Evolutionary conservation across 2,113 vertebrate genomes (phyloP), one percentile per base, ranked within the genome.

Genomic region (Apodemus sylvaticus): DNA sequence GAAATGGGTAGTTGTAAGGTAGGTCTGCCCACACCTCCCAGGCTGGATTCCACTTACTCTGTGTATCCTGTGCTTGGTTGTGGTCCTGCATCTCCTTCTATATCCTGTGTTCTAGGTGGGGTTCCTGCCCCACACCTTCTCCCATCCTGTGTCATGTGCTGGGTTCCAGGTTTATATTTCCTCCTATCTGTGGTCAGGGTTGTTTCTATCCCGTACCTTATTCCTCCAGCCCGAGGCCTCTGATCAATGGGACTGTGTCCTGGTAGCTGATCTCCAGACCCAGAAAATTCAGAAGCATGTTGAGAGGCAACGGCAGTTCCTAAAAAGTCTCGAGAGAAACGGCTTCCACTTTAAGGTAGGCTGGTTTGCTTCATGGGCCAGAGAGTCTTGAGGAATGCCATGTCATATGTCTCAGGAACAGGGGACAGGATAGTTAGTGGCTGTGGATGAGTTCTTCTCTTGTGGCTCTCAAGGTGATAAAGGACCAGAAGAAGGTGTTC

Each of bases 201-300:
- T 42, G 5, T 34, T 7, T 48, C 36, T 10, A 4, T 8, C 36
- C 64, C 8, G 16, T 3, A 14, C 4, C 31, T 7, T 31, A 11
- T 31, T 45, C 62, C 66, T 86, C 48, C 34, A 90, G 95, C 20
- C 62, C 0, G 64, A 91, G 22, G 22, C 22, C 58, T 7, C 64
- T 1, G 88, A 92, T 8, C 93, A 92, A 13, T 99, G 98, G 98
- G 99, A 99, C 94, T 99, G 98, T 0, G 96, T 99, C 39, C 98
- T 99, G 2, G 99, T 99, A 70, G 99, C 98, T 0, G 39, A 98
- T 19, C 93, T 87, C 12, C 79, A 96, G 0, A 76, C 98, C 2
- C 79, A 93, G 53, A 22, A 4, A 17, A 91, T 93, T 48, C 86
- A 82, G 0, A 8, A 55, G 14, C 97, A 98, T 53, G 94, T 93